A percentile compares a stretch with the other conserved stretches of the same genome.
These are phyloP conservation scores for Bombus sibiricus DNA, from an alignment of 1,140 invertebrate genomes.

Conservation along the genomic window DNA sequence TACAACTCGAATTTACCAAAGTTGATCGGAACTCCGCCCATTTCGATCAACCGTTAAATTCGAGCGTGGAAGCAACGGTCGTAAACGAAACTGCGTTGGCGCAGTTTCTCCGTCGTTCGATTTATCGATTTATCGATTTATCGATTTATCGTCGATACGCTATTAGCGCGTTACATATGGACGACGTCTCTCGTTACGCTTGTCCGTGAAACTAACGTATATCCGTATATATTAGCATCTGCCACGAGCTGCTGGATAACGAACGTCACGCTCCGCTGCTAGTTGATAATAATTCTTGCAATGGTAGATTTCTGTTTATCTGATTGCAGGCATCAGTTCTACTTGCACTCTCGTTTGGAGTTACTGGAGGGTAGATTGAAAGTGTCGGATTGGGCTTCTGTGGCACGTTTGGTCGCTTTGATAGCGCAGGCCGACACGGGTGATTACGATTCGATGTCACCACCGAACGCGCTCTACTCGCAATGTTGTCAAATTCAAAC, in stretches of 20 bases:
- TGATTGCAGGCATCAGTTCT: constrained; percentile 89
- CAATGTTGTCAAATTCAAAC: constrained; percentile 85
- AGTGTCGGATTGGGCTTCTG: constrained; percentile 86
- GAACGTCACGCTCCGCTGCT: too few relatives aligned
- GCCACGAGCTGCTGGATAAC: too few relatives aligned
- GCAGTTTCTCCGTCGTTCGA: neutral
- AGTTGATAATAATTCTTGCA: too few relatives aligned
- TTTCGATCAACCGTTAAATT: neutral
- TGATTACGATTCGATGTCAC: constrained; percentile 86
- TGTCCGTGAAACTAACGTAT: too few relatives aligned
- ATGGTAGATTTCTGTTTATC: constrained; percentile 12
- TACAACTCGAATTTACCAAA: neutral
- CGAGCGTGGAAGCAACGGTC: neutral
- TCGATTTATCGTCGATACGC: neutral
- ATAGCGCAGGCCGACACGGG: constrained; percentile 89
- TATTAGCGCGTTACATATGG: neutral
- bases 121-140: neutral
- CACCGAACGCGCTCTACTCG: constrained; percentile 84
- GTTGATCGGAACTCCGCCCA: neutral
- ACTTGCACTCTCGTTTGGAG: constrained; percentile 90
- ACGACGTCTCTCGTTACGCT: too few relatives aligned
- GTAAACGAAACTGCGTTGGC: neutral
- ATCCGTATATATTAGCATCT: too few relatives aligned
- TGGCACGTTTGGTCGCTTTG: constrained; percentile 89
- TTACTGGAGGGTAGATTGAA: constrained; percentile 88